phyloP scores from a whole-genome alignment of 2,888 invertebrate species.

The Eristalis pertinax region DNA sequence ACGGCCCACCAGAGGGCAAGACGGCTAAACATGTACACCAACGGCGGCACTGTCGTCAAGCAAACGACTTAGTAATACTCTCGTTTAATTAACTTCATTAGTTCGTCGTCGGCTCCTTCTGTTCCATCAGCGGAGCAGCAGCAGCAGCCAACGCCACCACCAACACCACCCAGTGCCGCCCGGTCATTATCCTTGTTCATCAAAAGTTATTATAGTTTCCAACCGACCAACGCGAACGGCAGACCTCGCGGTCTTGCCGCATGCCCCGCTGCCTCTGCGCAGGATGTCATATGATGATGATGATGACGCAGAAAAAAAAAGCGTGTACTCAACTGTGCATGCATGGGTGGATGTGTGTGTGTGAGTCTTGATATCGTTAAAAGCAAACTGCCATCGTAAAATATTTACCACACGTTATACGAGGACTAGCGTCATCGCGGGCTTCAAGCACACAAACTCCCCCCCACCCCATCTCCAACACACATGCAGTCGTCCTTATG shows the following conservation, averaged over 20 bases:
- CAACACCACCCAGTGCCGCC: constrained; percentile 5
- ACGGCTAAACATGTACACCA: constrained; percentile 4
- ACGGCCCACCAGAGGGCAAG: constrained; percentile 27
- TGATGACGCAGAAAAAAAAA: constrained; percentile 39
- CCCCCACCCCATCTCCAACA: background rate
- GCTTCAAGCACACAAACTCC: background rate
- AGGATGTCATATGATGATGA: constrained; percentile 52
- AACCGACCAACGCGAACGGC: constrained; percentile 17
- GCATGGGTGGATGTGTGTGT: background rate
- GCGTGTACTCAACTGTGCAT: background rate
- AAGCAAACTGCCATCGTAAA: constrained; percentile 68
- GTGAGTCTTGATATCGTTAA: constrained; percentile 66
- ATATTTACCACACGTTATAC: constrained; percentile 68
- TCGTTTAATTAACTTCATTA: constrained; percentile 70
- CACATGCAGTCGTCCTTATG: constrained; percentile 4
- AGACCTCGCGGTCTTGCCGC: constrained; percentile 2
- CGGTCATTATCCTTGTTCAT: constrained; percentile 71
- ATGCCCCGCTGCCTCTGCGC: background rate
- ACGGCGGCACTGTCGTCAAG: constrained; percentile 14
- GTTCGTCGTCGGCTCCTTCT: constrained; percentile 22
- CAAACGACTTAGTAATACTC: constrained; percentile 62
- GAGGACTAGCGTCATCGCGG: constrained; percentile 27
- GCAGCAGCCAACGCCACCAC: constrained; percentile 11
- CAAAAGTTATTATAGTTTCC: constrained; percentile 67
- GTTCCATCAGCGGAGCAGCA: constrained; percentile 10